Evolutionary conservation across 2,113 vertebrate genomes (phyloP), one percentile per base, ranked within the genome.

Genomic region (Gulo gulo): DNA sequence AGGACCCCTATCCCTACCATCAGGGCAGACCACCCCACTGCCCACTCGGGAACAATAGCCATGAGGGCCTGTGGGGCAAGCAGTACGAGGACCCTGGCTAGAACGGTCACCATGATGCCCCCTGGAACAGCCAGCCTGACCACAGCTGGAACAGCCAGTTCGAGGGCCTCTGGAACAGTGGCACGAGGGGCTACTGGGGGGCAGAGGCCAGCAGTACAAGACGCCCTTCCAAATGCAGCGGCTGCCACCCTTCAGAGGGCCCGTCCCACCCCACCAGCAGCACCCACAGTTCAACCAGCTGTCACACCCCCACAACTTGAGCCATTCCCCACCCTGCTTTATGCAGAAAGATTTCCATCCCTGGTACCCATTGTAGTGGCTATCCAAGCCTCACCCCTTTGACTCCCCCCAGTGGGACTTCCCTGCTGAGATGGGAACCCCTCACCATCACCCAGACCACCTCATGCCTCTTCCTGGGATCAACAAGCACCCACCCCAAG

Each of bases 321-420:
- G 99, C 93, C 99, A 99, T 97, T 99, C 99, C 97, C 99, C 99
- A 0, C 99, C 99, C 4, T 99, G 99, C 91, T 99, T 99, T 98
- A 99, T 99, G 99, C 99, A 99, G 98, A 99, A 99, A 0, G 99
- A 99, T 87, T 99, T 99, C 67, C 99, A 99, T 29, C 99, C 99
- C 0, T 98, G 99, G 61, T 99, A 99, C 98, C 99, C 99, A 91
- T 99, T 99, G 29, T 99, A 99, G 97, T 98, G 99, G 81, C 99
- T 99, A 0, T 99, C 99, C 0, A 99, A 99, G 97, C 99, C 99
- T 1, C 99, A 99, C 95, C 99, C 99, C 55, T 99, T 99, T 47
- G 99, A 99, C 98, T 99, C 99, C 94, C 99, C 99, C 3, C 99
- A 99, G 97, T 99, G 99, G 61, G 99, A 99, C 59, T 99, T 99